Base-by-base conservation (phyloP, 2,797 vertebrate genomes). In the Hemibagrus guttatus region DNA sequence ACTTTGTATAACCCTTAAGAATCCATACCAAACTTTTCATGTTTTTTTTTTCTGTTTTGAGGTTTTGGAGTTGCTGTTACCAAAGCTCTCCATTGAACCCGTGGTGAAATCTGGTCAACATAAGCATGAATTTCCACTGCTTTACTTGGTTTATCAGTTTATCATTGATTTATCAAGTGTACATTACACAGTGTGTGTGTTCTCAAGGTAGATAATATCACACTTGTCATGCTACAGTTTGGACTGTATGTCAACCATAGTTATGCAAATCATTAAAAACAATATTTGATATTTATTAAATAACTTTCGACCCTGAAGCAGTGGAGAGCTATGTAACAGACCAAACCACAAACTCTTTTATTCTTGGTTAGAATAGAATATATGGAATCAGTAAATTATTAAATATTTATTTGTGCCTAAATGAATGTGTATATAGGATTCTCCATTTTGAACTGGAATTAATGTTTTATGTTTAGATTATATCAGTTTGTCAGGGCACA, bases 401-500 rank as follows among this genome's bases (percentile, higher is more conserved):
- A 85, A 85, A 61, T 87, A 90, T 89, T 86, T 91, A 87, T 91
- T 88, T 90, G 89, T 79, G 58, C 71, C 69, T 84, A 86, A 84
- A 85, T 85, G 71, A 83, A 81, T 85, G 80, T 88, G 63, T 87
- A 28, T 80, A 79, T 84, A 19, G 16, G 23, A 81, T 83, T 74
- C 16, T 28, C 26, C 17, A n/a, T 76, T 68, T 66, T 89, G 42
- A 75, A 52, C 52, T 74, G 23, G 49, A 17, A 56, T 52, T 56
- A 80, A 80, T 46, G 54, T 68, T 86, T 85, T 82, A 13, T 86
- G 54, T 81, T 63, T 46, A 11, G 0, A 42, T 14, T 58, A 26
- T 14, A 16, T 56, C 31, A 26, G 56, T 80, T 61, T 80, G 23
- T 42, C 35, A 46, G 58, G 58, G 31, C 12, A n/a, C 58, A 59